A percentile compares a stretch with the other conserved stretches of the same genome.
phyloP scores from a whole-genome alignment of 2,797 vertebrate genomes.

The Ciconia nigra region DNA sequence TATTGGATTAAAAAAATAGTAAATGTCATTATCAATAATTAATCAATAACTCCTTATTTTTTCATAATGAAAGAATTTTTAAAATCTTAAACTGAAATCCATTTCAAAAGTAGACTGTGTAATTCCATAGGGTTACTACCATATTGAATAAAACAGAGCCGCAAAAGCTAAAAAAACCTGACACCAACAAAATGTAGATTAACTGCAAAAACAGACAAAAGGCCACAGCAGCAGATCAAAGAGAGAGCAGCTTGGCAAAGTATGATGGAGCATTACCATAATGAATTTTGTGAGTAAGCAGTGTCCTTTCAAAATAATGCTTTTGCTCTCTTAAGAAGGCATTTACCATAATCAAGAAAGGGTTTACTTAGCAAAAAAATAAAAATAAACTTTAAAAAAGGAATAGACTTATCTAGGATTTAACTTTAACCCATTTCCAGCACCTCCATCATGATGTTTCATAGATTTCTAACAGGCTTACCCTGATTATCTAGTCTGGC shows the following conservation, averaged over 20 bases:
- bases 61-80: neutral
- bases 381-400: neutral
- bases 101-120: neutral
- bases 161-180: constrained; percentile 36
- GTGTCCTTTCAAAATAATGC: constrained; percentile 61
- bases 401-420: constrained; percentile 14
- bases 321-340: constrained; percentile 74
- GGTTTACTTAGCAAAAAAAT: constrained; percentile 48
- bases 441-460: neutral
- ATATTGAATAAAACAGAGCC: constrained; percentile 32
- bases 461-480: neutral
- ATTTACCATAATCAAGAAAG: constrained; percentile 71
- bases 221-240: constrained; percentile 72
- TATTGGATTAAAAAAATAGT: neutral
- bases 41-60: constrained; percentile 1
- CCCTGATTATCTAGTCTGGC: neutral
- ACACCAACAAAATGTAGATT: constrained; percentile 73
- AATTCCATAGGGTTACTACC: constrained; percentile 23
- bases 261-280: constrained; percentile 67
- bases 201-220: constrained; percentile 63
- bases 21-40: constrained; percentile 13
- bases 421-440: constrained; percentile 27
- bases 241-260: constrained; percentile 44
- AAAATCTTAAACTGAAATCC: constrained; percentile 11
- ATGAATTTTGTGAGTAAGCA: constrained; percentile 77